phyloP scores from a whole-genome alignment of 2,888 invertebrate species.

The Conops quadrifasciatus region DNA sequence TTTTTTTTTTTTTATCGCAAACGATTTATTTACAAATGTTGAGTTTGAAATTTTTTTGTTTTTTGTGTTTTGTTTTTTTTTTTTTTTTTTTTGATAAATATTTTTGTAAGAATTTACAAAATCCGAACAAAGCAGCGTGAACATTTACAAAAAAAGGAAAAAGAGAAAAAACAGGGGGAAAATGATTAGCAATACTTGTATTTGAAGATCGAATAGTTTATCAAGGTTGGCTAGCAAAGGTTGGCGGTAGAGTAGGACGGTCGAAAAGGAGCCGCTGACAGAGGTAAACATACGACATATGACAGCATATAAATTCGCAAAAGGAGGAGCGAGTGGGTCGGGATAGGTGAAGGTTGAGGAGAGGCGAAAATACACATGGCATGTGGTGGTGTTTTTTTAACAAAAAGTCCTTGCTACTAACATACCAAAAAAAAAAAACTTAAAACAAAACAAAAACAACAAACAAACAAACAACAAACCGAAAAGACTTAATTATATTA shows the following conservation, averaged over 20 bases:
- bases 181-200: constrained; percentile 58
- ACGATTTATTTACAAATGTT: constrained; percentile 27
- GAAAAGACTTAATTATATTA: not conserved
- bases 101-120: constrained; percentile 53
- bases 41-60: not conserved
- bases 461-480: not conserved
- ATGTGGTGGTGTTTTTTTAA: too few relatives aligned
- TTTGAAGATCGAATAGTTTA: constrained; percentile 40
- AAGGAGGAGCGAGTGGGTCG: not conserved
- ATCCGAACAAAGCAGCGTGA: constrained; percentile 67
- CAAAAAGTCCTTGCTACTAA: too few relatives aligned
- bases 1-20: not conserved
- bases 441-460: constrained; percentile 19
- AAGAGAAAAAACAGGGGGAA: constrained; percentile 55
- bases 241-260: not conserved
- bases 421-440: not conserved
- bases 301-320: not conserved
- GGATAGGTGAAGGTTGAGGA: not conserved
- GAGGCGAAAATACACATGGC: not conserved
- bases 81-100: not conserved
- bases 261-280: not conserved
- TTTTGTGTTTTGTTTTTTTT: constrained; percentile 13
- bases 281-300: not conserved
- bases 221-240: constrained; percentile 25
- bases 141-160: constrained; percentile 51